A percentile compares a stretch with the other conserved stretches of the same genome.
Evolutionary conservation across 1,140 invertebrate genomes (phyloP).

Genomic region (Listronotus oregonensis): DNA sequence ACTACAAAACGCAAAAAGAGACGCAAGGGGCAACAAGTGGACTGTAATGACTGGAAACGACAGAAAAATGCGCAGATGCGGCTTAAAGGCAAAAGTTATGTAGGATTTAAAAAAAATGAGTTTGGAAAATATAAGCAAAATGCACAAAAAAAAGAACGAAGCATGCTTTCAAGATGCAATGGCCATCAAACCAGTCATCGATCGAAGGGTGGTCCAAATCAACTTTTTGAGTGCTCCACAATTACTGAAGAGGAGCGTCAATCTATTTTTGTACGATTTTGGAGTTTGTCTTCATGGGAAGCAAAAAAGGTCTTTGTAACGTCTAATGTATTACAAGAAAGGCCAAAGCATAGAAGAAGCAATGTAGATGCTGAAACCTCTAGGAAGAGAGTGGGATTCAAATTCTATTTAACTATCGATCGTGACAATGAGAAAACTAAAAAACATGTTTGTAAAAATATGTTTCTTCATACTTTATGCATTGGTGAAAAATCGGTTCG

Average conservation of each 20-base stretch:
- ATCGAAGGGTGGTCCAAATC: too few relatives aligned
- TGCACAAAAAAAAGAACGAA: neutral
- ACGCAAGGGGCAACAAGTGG: too few relatives aligned
- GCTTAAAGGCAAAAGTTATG: too few relatives aligned
- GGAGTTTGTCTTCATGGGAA: slow-evolving; percentile 9
- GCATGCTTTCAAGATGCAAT: slow-evolving; percentile 1
- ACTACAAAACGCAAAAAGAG: too few relatives aligned
- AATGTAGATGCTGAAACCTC: slow-evolving; percentile 2
- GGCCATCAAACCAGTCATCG: neutral
- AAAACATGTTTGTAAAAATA: slow-evolving; percentile 19
- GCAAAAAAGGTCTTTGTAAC: slow-evolving; percentile 3
- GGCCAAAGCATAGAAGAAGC: slow-evolving; percentile 5
- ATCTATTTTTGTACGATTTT: slow-evolving; percentile 6
- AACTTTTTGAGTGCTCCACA: slow-evolving; percentile 9
- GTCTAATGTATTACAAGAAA: slow-evolving; percentile 1
- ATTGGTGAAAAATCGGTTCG: too few relatives aligned
- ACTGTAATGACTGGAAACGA: too few relatives aligned
- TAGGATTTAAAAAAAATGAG: too few relatives aligned
- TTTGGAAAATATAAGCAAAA: too few relatives aligned
- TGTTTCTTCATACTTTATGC: slow-evolving; percentile 15
- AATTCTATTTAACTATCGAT: slow-evolving; percentile 3
- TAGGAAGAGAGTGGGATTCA: too few relatives aligned
- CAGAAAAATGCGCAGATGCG: too few relatives aligned
- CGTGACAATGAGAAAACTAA: slow-evolving; percentile 4
- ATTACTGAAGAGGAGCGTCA: slow-evolving; percentile 1